phyloP scores from a whole-genome alignment of 2,888 invertebrate species.

The Trichopria drosophilae region DNA sequence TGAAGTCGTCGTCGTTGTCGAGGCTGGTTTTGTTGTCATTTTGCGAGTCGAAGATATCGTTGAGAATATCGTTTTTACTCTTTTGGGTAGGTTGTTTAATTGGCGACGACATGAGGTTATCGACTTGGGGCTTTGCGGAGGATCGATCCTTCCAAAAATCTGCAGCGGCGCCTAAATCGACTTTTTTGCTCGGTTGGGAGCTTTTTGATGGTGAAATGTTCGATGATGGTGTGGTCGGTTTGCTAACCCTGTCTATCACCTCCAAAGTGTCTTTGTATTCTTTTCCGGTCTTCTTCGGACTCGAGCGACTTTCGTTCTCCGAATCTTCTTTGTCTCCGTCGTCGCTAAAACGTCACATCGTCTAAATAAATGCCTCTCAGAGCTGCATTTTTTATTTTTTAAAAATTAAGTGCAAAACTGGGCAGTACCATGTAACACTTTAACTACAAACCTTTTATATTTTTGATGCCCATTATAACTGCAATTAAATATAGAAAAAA shows the following conservation, averaged over 20 bases:
- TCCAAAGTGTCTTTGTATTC: constrained; percentile 63
- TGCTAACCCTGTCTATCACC: constrained; percentile 47
- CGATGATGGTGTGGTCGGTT: constrained; percentile 49
- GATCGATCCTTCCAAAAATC: constrained; percentile 64
- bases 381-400: not conserved
- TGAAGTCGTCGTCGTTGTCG: constrained; percentile 64
- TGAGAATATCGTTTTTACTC: constrained; percentile 49
- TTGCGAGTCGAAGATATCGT: constrained; percentile 53
- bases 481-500: too few relatives aligned
- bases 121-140: constrained; percentile 12
- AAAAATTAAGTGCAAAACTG: too few relatives aligned
- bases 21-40: constrained; percentile 43
- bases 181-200: constrained; percentile 61
- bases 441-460: too few relatives aligned
- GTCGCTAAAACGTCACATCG: constrained; percentile 51
- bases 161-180: constrained; percentile 71
- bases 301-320: constrained; percentile 66
- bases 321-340: constrained; percentile 72
- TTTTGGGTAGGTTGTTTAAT: constrained; percentile 40
- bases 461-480: too few relatives aligned
- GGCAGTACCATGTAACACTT: too few relatives aligned
- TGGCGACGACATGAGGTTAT: constrained; percentile 42
- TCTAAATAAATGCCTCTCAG: not conserved
- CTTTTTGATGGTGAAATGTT: constrained; percentile 57
- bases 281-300: constrained; percentile 58